phyloP scores from a whole-genome alignment of 2,797 vertebrate genomes.

The Lagodon rhomboides region DNA sequence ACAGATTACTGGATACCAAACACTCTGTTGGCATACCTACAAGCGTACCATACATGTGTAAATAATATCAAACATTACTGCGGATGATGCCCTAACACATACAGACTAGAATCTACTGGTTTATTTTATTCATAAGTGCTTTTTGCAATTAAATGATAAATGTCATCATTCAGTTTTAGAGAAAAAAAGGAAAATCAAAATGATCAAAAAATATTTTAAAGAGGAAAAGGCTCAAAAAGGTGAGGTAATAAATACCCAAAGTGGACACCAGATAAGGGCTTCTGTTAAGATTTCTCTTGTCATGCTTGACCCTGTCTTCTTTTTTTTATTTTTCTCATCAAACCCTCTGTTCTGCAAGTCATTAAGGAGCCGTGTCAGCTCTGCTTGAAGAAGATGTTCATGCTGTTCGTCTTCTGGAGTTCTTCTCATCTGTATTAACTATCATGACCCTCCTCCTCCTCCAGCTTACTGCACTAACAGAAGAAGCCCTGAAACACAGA shows the following conservation, averaged over 20 bases:
- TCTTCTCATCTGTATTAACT: slow-evolving; percentile 53
- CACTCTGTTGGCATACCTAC: slow-evolving; percentile 52
- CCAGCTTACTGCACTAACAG: slow-evolving; percentile 65
- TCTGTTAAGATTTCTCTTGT: slow-evolving; percentile 71
- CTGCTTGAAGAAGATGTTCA: slow-evolving; percentile 37
- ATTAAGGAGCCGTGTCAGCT: slow-evolving; percentile 13
- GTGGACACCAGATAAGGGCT: slow-evolving; percentile 83
- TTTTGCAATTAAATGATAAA: slow-evolving; percentile 73
- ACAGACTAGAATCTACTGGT: slow-evolving; percentile 64
- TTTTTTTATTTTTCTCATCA: slow-evolving; percentile 27
- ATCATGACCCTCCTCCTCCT: slow-evolving; percentile 23
- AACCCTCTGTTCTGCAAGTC: slow-evolving; percentile 27
- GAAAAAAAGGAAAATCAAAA: slow-evolving; percentile 60
- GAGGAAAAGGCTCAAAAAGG: slow-evolving; percentile 53
- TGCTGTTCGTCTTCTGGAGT: slow-evolving; percentile 35
- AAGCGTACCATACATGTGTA: slow-evolving; percentile 60
- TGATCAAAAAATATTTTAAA: slow-evolving; percentile 73
- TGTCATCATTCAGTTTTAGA: slow-evolving; percentile 77
- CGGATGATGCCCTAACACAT: slow-evolving; percentile 58
- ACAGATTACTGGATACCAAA: slow-evolving; percentile 64
- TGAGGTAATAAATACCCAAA: slow-evolving; percentile 81
- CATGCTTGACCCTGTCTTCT: slow-evolving; percentile 35
- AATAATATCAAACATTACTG: slow-evolving; percentile 68
- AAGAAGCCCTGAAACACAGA: slow-evolving; percentile 48
- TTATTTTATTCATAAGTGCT: slow-evolving; percentile 72